These are phyloP conservation scores for Laupala kohalensis DNA, from an alignment of 1,140 invertebrate genomes.

Conservation along the genomic window DNA sequence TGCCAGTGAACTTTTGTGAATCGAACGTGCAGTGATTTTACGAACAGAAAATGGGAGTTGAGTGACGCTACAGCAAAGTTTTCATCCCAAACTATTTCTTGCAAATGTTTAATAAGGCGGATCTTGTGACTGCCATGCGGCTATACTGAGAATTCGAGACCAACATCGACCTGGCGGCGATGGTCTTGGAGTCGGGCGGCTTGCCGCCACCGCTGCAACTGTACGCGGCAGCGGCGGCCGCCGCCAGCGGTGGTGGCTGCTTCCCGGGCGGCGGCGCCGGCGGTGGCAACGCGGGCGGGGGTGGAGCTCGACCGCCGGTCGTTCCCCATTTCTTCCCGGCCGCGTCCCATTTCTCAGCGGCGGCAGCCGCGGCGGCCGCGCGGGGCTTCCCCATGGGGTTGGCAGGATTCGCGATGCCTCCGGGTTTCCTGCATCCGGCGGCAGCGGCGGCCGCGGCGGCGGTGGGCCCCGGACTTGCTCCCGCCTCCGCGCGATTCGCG, in stretches of 20 bases:
- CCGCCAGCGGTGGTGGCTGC: background rate
- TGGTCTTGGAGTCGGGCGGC: constrained; percentile 8
- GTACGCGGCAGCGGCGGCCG: constrained; percentile 10
- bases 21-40: no score
- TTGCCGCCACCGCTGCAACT: constrained; percentile 11
- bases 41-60: no score
- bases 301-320: background rate
- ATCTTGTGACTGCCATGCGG: no score
- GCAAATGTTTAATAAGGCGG: no score
- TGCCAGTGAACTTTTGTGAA: no score
- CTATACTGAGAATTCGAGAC: no score
- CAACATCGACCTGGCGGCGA: background rate
- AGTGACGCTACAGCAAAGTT: no score
- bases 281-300: background rate
- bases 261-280: background rate
- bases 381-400: constrained; percentile 5
- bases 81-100: no score
- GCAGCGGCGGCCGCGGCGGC: background rate
- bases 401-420: constrained; percentile 1
- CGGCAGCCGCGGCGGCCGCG: background rate
- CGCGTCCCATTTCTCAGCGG: background rate
- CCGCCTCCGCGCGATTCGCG: background rate
- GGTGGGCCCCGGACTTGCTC: background rate
- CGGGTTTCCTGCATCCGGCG: background rate
- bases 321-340: constrained; percentile 10